Conservation (phyloP, 1,140 invertebrate genomes). For the Eufriesea mexicana region DNA sequence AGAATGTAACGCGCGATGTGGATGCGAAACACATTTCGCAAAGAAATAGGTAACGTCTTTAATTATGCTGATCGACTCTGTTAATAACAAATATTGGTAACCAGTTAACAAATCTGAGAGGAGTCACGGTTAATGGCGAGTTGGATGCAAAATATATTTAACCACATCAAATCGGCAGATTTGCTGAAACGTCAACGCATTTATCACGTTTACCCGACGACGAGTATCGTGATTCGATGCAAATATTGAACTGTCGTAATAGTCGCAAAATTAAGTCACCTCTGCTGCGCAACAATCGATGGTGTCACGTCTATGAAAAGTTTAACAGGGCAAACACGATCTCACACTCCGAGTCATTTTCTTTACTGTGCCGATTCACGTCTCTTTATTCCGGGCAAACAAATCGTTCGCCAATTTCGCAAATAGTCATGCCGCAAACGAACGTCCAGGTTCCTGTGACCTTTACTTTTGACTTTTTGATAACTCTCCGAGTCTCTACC, state of each 20-base stretch:
- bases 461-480: neutral
- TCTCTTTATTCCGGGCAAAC: conserved; percentile 42
- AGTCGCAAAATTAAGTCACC: neutral
- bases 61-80: neutral
- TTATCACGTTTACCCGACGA: neutral
- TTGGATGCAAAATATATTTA: neutral
- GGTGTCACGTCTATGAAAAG: neutral
- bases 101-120: neutral
- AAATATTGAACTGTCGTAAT: conserved; percentile 13
- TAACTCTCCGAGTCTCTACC: too few species aligned
- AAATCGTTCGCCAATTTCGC: neutral
- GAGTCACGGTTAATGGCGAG: neutral
- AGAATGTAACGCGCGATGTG: neutral
- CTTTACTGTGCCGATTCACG: neutral
- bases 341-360: neutral
- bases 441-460: too few species aligned
- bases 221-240: neutral
- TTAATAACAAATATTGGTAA: neutral
- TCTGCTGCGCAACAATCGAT: too few species aligned
- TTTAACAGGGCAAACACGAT: conserved; percentile 8
- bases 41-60: neutral
- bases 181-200: too few species aligned
- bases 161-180: neutral
- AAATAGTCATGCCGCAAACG: neutral
- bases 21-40: neutral